A percentile compares a stretch with the other conserved stretches of the same genome.
Conservation (phyloP, 2,797 vertebrate genomes). For the Chromobotia macracanthus region DNA sequence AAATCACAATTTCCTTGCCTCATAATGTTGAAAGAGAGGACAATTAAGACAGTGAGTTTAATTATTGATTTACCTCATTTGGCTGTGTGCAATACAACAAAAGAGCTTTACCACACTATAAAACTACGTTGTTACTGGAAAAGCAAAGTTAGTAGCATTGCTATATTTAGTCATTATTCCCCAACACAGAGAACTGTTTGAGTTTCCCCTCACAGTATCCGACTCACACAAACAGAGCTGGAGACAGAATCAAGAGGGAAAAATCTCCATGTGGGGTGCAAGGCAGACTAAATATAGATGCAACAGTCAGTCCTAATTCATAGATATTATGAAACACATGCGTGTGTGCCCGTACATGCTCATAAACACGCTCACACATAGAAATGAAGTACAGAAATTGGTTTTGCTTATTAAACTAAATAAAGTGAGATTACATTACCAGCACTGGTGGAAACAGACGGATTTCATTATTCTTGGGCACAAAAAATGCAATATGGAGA, state of each 20-base stretch:
- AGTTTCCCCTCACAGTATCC: constrained; percentile 62
- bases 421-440: constrained; percentile 74
- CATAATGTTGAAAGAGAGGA: background rate
- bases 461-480: constrained; percentile 72
- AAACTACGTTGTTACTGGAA: background rate
- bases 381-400: constrained; percentile 57
- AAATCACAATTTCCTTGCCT: too few species aligned
- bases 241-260: constrained; percentile 38
- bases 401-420: constrained; percentile 75
- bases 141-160: background rate
- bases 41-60: background rate
- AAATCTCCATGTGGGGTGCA: constrained; percentile 43
- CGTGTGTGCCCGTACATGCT: constrained; percentile 34
- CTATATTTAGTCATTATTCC: background rate
- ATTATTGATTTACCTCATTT: too few species aligned
- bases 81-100: background rate
- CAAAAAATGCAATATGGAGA: constrained; percentile 53
- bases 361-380: constrained; percentile 34
- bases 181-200: constrained; percentile 60
- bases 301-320: constrained; percentile 62
- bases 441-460: constrained; percentile 72
- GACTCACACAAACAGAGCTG: constrained; percentile 56
- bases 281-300: constrained; percentile 65
- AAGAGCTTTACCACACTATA: background rate
- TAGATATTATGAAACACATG: constrained; percentile 62